phyloP scores from a whole-genome alignment of 2,888 invertebrate species.

The Lysandra coridon region DNA sequence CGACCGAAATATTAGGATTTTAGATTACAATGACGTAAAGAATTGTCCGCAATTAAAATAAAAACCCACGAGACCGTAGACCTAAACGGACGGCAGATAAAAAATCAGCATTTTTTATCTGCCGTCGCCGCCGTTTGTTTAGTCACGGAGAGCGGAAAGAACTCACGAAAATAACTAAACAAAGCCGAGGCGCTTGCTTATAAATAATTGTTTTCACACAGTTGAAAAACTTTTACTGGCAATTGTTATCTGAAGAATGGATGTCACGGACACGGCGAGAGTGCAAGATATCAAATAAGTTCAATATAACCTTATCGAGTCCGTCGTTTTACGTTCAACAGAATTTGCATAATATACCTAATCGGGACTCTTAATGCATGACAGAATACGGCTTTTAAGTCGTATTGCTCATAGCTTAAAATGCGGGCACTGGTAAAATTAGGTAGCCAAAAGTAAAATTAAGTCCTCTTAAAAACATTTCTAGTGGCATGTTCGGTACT shows the following conservation, averaged over 20 bases:
- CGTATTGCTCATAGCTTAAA: neutral
- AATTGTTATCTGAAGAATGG: constrained; percentile 15
- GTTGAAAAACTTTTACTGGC: constrained; percentile 11
- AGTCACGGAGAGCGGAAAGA: neutral
- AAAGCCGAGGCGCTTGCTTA: neutral
- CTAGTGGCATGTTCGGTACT: neutral
- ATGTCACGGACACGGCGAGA: constrained; percentile 23
- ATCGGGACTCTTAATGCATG: neutral
- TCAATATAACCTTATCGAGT: constrained; percentile 42
- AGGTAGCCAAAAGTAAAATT: too few relatives aligned
- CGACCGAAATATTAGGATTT: too few relatives aligned
- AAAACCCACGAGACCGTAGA: too few relatives aligned
- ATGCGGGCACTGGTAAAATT: too few relatives aligned
- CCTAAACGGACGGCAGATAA: neutral
- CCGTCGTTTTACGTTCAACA: neutral
- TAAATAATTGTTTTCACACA: constrained; percentile 2
- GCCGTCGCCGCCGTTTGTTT: neutral
- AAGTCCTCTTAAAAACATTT: neutral
- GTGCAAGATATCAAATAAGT: constrained; percentile 38
- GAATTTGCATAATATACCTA: constrained; percentile 14
- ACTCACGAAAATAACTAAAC: neutral
- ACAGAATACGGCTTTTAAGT: neutral
- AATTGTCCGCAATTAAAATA: too few relatives aligned
- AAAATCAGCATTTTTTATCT: neutral
- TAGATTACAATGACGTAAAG: too few relatives aligned